Percentiles rank a stretch among this genome's conserved stretches.
Conservation (phyloP, 2,888 invertebrate species). For the Tetranychus piercei region DNA sequence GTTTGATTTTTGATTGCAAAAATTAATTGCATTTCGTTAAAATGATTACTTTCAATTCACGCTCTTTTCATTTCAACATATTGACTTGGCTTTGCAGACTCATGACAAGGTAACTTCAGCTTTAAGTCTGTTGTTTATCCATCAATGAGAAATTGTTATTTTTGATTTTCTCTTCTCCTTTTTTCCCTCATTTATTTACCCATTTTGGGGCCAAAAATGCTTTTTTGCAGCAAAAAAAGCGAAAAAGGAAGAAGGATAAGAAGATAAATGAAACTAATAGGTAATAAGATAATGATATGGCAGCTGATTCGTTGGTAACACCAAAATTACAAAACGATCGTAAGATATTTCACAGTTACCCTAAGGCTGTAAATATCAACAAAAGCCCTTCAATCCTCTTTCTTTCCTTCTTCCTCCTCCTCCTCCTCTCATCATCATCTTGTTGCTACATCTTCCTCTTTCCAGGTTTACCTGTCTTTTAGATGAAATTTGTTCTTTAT, state of each 20-base stretch:
- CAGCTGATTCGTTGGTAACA: constrained; percentile 14
- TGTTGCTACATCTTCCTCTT: neutral
- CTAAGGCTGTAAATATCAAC: constrained; percentile 11
- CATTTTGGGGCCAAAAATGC: neutral
- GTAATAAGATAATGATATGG: constrained; percentile 10
- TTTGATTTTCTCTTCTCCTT: neutral
- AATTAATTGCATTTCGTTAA: too few species aligned
- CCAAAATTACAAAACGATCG: constrained; percentile 7
- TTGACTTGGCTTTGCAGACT: too few species aligned
- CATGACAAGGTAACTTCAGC: too few species aligned
- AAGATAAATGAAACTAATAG: constrained; percentile 6
- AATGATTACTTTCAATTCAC: too few species aligned
- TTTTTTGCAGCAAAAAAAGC: constrained; percentile 1
- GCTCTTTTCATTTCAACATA: too few species aligned
- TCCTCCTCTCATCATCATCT: neutral
- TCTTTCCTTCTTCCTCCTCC: constrained; percentile 1
- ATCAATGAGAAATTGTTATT: neutral
- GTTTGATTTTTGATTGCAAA: too few species aligned
- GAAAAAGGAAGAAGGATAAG: neutral
- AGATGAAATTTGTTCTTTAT: neutral
- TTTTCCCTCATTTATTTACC: neutral
- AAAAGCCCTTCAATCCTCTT: constrained; percentile 4
- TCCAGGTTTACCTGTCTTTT: neutral
- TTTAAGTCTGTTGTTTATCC: neutral
- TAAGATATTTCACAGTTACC: neutral